Evolutionary conservation across 2,113 vertebrate genomes (phyloP).

Genomic region (Sula dactylatra): DNA sequence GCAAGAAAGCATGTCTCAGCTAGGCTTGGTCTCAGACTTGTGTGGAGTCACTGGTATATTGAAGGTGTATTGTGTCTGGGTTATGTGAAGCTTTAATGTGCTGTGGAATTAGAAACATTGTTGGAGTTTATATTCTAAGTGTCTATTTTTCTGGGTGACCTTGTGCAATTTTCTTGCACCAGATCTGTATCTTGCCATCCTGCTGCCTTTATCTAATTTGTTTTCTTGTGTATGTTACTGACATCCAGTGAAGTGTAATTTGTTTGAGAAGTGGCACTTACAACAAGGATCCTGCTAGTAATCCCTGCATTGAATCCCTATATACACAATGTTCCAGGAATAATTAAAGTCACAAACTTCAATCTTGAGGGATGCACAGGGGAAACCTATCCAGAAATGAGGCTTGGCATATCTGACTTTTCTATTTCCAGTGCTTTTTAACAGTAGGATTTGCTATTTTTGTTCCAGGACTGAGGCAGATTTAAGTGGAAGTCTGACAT

Average conservation of each 20-base stretch:
- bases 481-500: slow-evolving; percentile 18
- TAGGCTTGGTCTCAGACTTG: background rate
- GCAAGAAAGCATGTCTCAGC: background rate
- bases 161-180: slow-evolving; percentile 17
- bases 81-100: accelerated
- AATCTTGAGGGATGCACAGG: slow-evolving; percentile 4
- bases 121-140: background rate
- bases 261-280: slow-evolving; percentile 53
- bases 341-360: slow-evolving; percentile 54
- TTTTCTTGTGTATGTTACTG: slow-evolving; percentile 38
- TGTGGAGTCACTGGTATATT: background rate
- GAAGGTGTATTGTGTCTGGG: background rate
- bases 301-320: slow-evolving; percentile 38
- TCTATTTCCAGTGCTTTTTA: slow-evolving; percentile 8
- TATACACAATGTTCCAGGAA: slow-evolving; percentile 6
- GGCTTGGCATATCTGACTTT: background rate
- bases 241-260: slow-evolving; percentile 37
- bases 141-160: slow-evolving; percentile 15
- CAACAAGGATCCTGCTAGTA: slow-evolving; percentile 27
- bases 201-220: slow-evolving; percentile 39
- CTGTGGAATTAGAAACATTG: background rate
- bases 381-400: slow-evolving; percentile 20
- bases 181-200: background rate
- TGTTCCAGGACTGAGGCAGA: background rate
- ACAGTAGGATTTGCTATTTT: background rate